phyloP scores from a whole-genome alignment of 2,113 vertebrate genomes.

The Murina feae region DNA sequence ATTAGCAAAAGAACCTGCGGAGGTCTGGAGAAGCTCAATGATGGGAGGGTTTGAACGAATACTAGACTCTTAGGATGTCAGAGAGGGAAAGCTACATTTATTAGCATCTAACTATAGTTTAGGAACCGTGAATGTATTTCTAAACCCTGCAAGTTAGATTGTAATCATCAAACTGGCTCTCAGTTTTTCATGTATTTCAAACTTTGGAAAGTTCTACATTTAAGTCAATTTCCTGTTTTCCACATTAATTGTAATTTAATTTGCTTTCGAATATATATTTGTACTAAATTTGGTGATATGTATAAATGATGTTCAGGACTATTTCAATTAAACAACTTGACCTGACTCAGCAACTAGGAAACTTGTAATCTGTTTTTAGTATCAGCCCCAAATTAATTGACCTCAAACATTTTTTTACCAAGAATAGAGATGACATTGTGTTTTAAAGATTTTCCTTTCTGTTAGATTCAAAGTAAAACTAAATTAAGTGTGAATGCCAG shows the following conservation, averaged over 20 bases:
- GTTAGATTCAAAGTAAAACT: slow-evolving; percentile 8
- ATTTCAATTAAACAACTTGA: background rate
- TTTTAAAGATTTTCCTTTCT: slow-evolving; percentile 12
- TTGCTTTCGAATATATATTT: background rate
- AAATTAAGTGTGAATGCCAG: slow-evolving; percentile 23
- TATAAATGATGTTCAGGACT: background rate
- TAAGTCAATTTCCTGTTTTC: slow-evolving; percentile 5
- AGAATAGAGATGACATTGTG: background rate
- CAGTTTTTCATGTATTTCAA: background rate
- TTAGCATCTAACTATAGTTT: background rate
- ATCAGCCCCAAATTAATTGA: background rate
- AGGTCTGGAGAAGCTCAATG: background rate
- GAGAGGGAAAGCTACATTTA: background rate
- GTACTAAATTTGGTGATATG: slow-evolving; percentile 1
- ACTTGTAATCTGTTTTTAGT: background rate
- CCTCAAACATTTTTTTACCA: background rate
- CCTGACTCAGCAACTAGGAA: background rate
- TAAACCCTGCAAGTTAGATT: background rate
- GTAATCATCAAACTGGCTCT: background rate
- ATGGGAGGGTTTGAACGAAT: background rate
- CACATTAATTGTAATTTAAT: background rate
- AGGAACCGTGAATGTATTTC: background rate
- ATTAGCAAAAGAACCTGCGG: background rate
- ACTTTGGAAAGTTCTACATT: background rate
- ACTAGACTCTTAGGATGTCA: background rate